A percentile compares a stretch with the other conserved stretches of the same genome.
Evolutionary conservation across 2,797 vertebrate species (phyloP).

Genomic region (Hypotaenidia philippensis): DNA sequence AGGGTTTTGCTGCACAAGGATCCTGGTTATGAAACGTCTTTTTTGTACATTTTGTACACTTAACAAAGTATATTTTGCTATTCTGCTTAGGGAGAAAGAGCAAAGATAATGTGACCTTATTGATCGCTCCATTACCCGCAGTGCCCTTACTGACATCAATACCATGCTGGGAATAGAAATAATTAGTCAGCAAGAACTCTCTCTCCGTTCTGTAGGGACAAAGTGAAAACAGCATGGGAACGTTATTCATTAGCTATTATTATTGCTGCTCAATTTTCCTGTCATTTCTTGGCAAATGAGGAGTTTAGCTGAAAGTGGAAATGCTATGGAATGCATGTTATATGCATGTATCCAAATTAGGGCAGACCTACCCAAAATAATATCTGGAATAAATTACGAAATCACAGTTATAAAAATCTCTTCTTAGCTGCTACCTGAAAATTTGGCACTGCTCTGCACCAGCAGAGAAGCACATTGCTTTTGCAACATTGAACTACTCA

Average conservation of each 20-base stretch:
- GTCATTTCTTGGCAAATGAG: neutral
- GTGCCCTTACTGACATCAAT: slow-evolving; percentile 50
- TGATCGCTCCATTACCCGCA: neutral
- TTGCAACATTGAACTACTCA: neutral
- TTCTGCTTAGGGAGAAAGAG: neutral
- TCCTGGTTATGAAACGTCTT: neutral
- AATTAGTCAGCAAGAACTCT: slow-evolving; percentile 41
- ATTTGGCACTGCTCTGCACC: neutral
- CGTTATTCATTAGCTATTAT: neutral
- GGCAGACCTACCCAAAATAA: neutral
- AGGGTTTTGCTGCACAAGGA: neutral
- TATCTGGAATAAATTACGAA: neutral
- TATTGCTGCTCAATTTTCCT: neutral
- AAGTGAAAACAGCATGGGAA: neutral
- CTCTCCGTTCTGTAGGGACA: neutral
- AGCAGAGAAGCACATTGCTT: neutral
- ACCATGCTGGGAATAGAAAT: slow-evolving; percentile 38
- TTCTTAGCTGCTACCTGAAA: neutral
- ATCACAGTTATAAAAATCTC: neutral
- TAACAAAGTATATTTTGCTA: neutral
- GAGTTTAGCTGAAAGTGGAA: neutral
- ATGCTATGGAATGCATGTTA: neutral
- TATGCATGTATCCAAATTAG: neutral
- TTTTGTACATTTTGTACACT: neutral
- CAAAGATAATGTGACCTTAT: slow-evolving; percentile 21